phyloP scores from a whole-genome alignment of 2,888 invertebrate species.

The Busseola fusca region DNA sequence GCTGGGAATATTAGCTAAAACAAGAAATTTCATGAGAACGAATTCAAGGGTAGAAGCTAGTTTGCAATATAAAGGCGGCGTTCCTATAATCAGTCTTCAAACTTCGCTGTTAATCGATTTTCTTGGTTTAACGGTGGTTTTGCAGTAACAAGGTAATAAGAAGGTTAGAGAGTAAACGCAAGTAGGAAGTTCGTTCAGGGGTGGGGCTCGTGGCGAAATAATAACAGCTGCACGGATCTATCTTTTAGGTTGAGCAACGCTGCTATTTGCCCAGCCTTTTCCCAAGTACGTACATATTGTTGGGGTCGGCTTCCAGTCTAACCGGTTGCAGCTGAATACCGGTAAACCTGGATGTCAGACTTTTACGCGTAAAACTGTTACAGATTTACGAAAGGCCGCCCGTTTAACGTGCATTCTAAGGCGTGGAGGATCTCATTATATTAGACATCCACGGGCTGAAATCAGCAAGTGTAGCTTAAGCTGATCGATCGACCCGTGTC shows the following conservation, averaged over 20 bases:
- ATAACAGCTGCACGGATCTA: not conserved
- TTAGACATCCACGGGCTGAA: not conserved
- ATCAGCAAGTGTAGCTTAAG: not conserved
- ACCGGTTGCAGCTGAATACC: not conserved
- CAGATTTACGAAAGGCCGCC: not conserved
- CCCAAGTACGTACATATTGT: no score
- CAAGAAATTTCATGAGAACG: no score
- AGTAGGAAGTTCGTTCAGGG: not conserved
- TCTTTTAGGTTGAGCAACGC: not conserved
- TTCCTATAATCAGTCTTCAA: no score
- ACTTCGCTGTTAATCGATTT: conserved; percentile 64
- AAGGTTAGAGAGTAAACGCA: not conserved
- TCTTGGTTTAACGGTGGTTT: conserved; percentile 43
- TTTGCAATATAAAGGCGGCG: no score
- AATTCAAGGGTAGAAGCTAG: no score
- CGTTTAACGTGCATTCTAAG: not conserved
- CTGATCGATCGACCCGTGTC: not conserved
- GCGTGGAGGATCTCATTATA: not conserved
- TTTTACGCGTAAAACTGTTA: not conserved
- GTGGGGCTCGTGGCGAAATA: not conserved
- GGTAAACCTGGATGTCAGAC: not conserved
- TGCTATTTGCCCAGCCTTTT: no score
- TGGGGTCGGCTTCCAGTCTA: not conserved
- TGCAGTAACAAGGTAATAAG: conserved; percentile 14
- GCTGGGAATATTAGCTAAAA: no score